Percentiles rank a stretch among this genome's conserved stretches.
phyloP scores from a whole-genome alignment of 2,113 vertebrate species.

The Hyperoodon ampullatus region DNA sequence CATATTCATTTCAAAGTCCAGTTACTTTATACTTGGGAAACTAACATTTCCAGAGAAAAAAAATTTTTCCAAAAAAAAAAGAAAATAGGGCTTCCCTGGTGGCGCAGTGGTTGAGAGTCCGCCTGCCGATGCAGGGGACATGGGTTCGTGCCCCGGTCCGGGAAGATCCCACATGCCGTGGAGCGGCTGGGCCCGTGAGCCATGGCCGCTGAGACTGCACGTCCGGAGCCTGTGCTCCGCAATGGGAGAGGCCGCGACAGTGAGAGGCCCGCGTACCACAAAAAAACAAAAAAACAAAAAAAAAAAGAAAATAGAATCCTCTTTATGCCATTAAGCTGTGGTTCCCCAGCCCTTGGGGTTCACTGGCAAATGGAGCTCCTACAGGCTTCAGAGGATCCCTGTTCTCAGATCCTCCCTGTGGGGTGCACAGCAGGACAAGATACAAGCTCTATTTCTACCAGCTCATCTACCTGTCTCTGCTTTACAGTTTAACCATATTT shows the following conservation, averaged over 20 bases:
- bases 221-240: no score
- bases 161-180: no score
- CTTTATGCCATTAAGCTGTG: neutral
- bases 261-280: no score
- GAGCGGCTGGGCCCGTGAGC: no score
- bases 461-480: neutral
- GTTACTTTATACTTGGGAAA: conserved; percentile 26
- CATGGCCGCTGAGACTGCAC: no score
- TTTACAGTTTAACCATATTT: neutral
- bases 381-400: neutral
- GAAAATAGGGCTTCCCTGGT: no score
- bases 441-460: neutral
- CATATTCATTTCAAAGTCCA: neutral
- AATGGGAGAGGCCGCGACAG: no score
- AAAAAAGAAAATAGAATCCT: neutral
- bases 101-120: no score
- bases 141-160: no score
- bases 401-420: conserved; percentile 25
- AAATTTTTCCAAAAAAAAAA: neutral
- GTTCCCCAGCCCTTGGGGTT: neutral
- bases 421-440: neutral
- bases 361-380: neutral
- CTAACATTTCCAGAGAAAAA: conserved; percentile 35
- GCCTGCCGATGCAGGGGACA: no score
- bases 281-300: neutral